Evolutionary conservation across 1,140 invertebrate genomes (phyloP).

Genomic region (Hypsibius dujardini): DNA sequence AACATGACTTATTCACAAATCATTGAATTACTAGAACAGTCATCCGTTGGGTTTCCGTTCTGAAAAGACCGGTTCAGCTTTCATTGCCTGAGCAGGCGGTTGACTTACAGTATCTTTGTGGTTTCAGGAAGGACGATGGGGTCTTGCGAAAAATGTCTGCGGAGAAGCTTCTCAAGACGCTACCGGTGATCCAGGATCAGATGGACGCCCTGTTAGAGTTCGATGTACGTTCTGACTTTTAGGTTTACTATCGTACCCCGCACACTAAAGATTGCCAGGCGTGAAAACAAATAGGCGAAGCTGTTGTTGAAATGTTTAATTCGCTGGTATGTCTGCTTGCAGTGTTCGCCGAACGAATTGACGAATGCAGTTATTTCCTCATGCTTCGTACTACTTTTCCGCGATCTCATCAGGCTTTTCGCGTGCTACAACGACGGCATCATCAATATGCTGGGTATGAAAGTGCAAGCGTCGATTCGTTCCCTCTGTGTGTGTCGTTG

Average conservation of each 20-base stretch:
- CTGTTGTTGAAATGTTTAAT: not conserved
- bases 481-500: conserved; percentile 20
- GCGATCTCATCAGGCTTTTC: conserved; percentile 94
- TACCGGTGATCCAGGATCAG: conserved; percentile 84
- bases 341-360: conserved; percentile 81
- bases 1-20: no score
- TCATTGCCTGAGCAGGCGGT: no score
- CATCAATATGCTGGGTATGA: conserved; percentile 76
- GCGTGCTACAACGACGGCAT: conserved; percentile 99
- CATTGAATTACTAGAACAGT: no score
- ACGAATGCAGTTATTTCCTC: conserved; percentile 96
- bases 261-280: no score
- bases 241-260: no score
- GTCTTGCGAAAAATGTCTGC: conserved; percentile 87
- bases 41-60: no score
- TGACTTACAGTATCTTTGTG: conserved; percentile 13
- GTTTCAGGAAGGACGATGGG: conserved; percentile 79
- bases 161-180: conserved; percentile 87
- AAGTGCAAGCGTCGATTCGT: not conserved
- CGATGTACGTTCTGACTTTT: conserved; percentile 42
- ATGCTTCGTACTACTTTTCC: conserved; percentile 92
- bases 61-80: not conserved
- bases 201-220: conserved; percentile 89
- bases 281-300: not conserved
- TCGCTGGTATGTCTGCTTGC: conserved; percentile 24